Evolutionary conservation across 2,888 invertebrate species (phyloP), one percentile per base, ranked within the genome.

Genomic region (Harpagoxenus sublaevis): DNA sequence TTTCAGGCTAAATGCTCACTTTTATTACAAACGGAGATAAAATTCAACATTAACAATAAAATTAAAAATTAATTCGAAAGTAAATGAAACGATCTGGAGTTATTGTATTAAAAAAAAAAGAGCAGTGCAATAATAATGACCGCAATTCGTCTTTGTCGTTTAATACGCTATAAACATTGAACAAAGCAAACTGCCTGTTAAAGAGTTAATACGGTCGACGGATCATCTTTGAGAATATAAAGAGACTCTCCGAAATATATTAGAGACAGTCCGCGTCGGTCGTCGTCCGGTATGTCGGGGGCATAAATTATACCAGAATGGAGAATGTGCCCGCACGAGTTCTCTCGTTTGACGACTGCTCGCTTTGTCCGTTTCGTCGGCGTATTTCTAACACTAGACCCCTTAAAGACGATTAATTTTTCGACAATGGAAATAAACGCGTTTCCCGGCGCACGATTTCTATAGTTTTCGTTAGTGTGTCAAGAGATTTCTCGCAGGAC

Each of bases 331-430:
- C 90, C 90, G 90, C 86, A 90, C 85, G 60, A 75, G 84, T 84
- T 84, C 62, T 84, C 75, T 83, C 86, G 85, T 90, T 90, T 89
- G 89, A 89, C 84, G 75, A 89, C 87, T 87, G 85, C 85, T 85
- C 79, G 71, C 53, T 75, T 70, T 84, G 85, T 88, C 71, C 88
- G 85, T 85, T 71, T 84, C 73, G 88, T 62, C 81, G 83, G 83
- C 78, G 84, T 84, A 87, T 90, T 83, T 86, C 86, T 89, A 85
- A 85, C 89, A 85, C 89, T 90, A 90, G 86, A 88, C 86, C 84
- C 77, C 83, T 88, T 85, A 86, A 86, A 86, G 86, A 83, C 90
- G 88, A 90, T 90, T 89, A 89, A 89, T 88, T 89, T 86, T 84
- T 89, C 85, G 89, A 84, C 81, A 74, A 84, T 77, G 83, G 84